Evolutionary conservation across 2,113 vertebrate species (phyloP), one percentile per base, ranked within the genome.

Genomic region (Solea senegalensis): DNA sequence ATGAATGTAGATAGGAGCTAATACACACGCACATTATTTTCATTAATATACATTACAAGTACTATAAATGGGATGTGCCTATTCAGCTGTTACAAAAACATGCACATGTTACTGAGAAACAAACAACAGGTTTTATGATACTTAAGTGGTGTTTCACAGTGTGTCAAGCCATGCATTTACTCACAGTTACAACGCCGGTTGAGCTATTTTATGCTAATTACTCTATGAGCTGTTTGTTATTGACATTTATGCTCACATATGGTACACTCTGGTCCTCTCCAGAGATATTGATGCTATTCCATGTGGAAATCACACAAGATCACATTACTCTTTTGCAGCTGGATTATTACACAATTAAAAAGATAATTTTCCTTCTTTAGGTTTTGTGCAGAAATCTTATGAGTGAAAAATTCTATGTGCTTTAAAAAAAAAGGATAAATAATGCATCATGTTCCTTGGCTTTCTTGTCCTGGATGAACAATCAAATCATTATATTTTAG

Each of bases 191-290:
- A 34, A 56, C 12, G 1, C 28, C 59, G 6, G 16, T 50, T 60
- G 45, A 16, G 14, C 71, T 77, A 54, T 41, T 65, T 57, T 5
- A 43, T 27, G 8, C 9, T 28, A 16, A 56, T 74, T 59, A 16
- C n/a, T n/a, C n/a, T 21, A 5, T 63, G 34, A 78, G 50, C 63
- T 56, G 65, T 58, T 59, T 82, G 72, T 73, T 74, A 72, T 65
- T 73, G 60, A 80, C 78, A 77, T 87, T 65, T 26, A 15, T 21
- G 76, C 39, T 21, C 67, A 80, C 75, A 76, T 70, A 55, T 73
- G 69, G 74, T 71, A 67, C 72, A 72, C 45, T 60, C n/a, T 16
- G 28, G 41, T 53, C 28, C 15, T 73, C 77, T 78, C 66, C 40
- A 50, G 69, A 73, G 60, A 74, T 56, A 21, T 21, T 56, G 56